These are phyloP conservation scores for Steinernema feltiae DNA, from an alignment of 1,140 invertebrate species.

Conservation along the genomic window DNA sequence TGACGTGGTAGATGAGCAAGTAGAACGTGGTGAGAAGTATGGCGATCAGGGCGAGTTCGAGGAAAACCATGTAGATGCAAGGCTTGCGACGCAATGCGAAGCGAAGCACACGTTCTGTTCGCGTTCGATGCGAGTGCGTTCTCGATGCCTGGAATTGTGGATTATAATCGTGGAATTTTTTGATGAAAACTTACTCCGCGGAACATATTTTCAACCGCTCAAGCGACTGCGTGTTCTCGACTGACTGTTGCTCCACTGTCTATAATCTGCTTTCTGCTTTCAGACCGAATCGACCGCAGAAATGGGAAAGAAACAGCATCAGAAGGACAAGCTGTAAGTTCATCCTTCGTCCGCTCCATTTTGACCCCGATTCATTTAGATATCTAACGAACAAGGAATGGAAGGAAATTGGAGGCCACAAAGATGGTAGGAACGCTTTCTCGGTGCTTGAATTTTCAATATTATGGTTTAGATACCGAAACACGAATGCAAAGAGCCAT, in stretches of 20 bases:
- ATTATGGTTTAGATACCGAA: conserved; percentile 39
- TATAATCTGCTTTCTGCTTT: neutral
- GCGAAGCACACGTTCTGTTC: conserved; percentile 1
- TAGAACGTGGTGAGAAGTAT: neutral
- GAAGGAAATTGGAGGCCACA: conserved; percentile 55
- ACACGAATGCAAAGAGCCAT: conserved; percentile 61
- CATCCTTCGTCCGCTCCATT: too few relatives aligned
- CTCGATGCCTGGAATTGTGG: neutral
- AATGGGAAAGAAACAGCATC: conserved; percentile 57
- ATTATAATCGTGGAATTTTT: neutral
- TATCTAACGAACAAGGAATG: conserved; percentile 56
- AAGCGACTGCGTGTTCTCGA: neutral
- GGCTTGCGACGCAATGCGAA: neutral
- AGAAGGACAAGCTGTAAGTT: conserved; percentile 52
- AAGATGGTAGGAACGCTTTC: conserved; percentile 45
- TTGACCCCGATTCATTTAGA: too few relatives aligned
- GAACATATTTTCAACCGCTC: conserved; percentile 6
- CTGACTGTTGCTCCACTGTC: neutral
- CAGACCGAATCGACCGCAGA: neutral
- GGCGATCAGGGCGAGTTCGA: neutral
- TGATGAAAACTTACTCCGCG: neutral
- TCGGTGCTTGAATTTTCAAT: neutral
- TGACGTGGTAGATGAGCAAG: neutral
- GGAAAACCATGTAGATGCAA: neutral
- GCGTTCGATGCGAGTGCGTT: neutral